Conservation (phyloP, 2,888 invertebrate species). For the Deroplatys truncata region DNA sequence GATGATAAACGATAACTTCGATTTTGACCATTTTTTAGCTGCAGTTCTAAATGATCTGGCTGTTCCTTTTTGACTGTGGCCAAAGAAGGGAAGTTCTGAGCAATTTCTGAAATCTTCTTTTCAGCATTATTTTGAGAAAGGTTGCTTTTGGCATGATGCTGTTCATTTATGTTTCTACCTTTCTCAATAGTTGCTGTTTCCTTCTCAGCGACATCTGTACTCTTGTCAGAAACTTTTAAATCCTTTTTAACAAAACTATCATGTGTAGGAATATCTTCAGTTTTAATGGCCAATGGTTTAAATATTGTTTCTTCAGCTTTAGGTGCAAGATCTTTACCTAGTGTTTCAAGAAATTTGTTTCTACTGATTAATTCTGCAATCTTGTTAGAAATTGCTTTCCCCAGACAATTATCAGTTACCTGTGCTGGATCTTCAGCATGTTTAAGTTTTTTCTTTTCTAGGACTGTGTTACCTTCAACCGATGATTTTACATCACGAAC, state of each 20-base stretch:
- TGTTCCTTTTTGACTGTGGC: background rate
- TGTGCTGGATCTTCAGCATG: background rate
- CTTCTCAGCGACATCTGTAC: background rate
- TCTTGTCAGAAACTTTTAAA: background rate
- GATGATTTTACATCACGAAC: background rate
- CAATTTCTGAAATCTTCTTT: background rate
- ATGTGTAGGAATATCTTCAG: background rate
- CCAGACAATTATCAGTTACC: background rate
- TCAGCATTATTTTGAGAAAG: background rate
- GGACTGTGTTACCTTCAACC: background rate
- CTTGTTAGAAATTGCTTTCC: constrained; percentile 23
- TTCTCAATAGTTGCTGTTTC: background rate
- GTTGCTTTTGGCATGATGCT: background rate
- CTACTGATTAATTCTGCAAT: constrained; percentile 20
- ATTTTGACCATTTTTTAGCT: background rate
- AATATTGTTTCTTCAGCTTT: background rate
- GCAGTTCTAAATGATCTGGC: background rate
- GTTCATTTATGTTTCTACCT: background rate
- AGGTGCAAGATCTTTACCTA: background rate
- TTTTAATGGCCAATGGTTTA: background rate
- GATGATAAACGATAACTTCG: background rate
- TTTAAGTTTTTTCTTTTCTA: background rate
- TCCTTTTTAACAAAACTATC: background rate
- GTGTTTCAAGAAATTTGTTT: constrained; percentile 12
- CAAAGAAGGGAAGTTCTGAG: background rate